Evolutionary conservation across 1,140 invertebrate genomes (phyloP), one percentile per base, ranked within the genome.

Genomic region (Hyposmocoma kahamanoa): DNA sequence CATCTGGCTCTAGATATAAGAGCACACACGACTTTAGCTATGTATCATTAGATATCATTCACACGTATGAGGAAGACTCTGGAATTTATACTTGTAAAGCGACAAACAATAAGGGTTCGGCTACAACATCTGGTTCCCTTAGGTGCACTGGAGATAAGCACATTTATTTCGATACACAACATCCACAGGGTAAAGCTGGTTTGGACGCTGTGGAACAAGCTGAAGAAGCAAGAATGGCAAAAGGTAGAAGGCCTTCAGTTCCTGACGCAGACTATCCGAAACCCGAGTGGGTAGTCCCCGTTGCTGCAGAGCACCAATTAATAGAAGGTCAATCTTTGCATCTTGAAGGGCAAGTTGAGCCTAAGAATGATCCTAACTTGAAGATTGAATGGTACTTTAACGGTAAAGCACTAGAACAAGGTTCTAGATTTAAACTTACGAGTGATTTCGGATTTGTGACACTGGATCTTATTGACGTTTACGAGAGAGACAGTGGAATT

Each of bases 361-460:
- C 98, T 0, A 96, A 98, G 78, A 93, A 97, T 74, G 98, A 99
- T 90, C 98, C 98, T 1, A 94, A 97, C 69, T 87, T 97, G n/a
- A 94, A 92, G 62, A 93, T 97, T 49, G 96, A 97, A 86, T 97
- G 95, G 96, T 97, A 95, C 79, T 95, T 97, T 66, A 97, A 97
- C 72, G 95, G 96, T 26, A 96, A 96, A 86, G 87, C 91, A 22
- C 80, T 97, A 17, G 93, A 94, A 59, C 93, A 95, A 72, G 95
- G 93, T 56, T 92, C 94, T 4, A 87, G 95, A 46, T 97, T 95
- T 72, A 96, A 95, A 74, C 90, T 95, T 77, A 95, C 93, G 0
- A 95, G 90, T 73, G 96, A 98, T 62, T 98, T 98, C 77, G 96
- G 97, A 48, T 97, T 96, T 74, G 95, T 97, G 0, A 96, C 95